Evolutionary conservation across 2,113 vertebrate genomes (phyloP).

Genomic region (Corythornis cristatus): DNA sequence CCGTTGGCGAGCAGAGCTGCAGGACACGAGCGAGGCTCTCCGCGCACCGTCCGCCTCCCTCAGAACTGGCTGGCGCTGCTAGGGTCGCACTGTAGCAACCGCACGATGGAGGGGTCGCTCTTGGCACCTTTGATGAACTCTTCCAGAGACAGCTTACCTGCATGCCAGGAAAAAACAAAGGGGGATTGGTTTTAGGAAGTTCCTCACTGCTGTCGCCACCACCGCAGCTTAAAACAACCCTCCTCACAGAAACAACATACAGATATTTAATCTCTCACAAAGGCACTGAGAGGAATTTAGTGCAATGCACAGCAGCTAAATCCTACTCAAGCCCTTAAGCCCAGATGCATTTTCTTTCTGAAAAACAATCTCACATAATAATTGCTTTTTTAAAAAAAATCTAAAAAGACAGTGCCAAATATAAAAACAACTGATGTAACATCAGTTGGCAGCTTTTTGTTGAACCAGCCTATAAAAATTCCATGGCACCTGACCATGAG

Average conservation of each 20-base stretch:
- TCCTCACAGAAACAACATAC: not conserved
- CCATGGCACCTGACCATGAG: not conserved
- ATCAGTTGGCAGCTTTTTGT: not conserved
- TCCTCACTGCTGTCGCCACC: not conserved
- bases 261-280: not conserved
- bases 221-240: not conserved
- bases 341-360: constrained; percentile 20
- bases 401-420: constrained; percentile 1
- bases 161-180: not conserved
- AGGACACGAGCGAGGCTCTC: constrained; percentile 67
- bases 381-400: not conserved
- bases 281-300: not conserved
- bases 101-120: constrained; percentile 86
- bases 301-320: constrained; percentile 10
- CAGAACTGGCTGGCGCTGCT: constrained; percentile 85
- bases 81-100: constrained; percentile 85
- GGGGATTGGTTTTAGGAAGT: not conserved
- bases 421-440: not conserved
- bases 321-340: constrained; percentile 53
- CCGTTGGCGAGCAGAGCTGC: constrained; percentile 81
- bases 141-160: constrained; percentile 85
- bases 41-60: constrained; percentile 66
- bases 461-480: not conserved
- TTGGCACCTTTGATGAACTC: constrained; percentile 90
- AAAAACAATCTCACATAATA: constrained; percentile 27